These are phyloP conservation scores for Melanargia galathea DNA, from an alignment of 2,888 invertebrate genomes.

Conservation along the genomic window DNA sequence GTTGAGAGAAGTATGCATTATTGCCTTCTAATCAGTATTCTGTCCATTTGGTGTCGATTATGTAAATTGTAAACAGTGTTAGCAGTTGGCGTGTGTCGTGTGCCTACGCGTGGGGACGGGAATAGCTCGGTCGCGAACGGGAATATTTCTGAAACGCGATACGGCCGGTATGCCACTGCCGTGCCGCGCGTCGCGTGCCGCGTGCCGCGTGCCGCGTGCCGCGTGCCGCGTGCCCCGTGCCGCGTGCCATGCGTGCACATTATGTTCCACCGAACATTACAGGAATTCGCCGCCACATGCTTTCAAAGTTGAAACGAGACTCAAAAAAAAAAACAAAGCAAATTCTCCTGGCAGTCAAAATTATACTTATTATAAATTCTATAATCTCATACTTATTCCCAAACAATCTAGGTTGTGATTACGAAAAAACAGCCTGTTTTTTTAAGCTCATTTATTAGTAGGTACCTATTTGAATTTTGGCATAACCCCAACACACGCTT, in stretches of 20 bases:
- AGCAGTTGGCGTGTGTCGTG: not conserved
- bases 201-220: not conserved
- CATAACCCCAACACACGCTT: too few species aligned
- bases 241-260: too few species aligned
- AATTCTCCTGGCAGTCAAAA: too few species aligned
- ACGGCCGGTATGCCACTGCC: slow-evolving; percentile 12
- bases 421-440: too few species aligned
- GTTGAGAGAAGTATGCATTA: not conserved
- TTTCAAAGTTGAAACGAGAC: not conserved
- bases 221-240: too few species aligned
- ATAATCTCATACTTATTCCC: too few species aligned
- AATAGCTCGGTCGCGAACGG: slow-evolving; percentile 29
- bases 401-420: too few species aligned
- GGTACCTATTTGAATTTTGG: too few species aligned
- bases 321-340: too few species aligned
- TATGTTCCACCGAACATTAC: too few species aligned
- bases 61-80: slow-evolving; percentile 6
- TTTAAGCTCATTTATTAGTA: too few species aligned
- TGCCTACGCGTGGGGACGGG: slow-evolving; percentile 17
- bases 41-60: not conserved
- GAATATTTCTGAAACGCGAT: slow-evolving; percentile 28
- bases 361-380: too few species aligned
- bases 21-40: not conserved
- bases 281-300: not conserved
- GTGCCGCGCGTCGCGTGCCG: not conserved